Percentiles rank a stretch among this genome's conserved stretches.
phyloP scores from a whole-genome alignment of 2,113 vertebrate genomes.

The Columbina picui region DNA sequence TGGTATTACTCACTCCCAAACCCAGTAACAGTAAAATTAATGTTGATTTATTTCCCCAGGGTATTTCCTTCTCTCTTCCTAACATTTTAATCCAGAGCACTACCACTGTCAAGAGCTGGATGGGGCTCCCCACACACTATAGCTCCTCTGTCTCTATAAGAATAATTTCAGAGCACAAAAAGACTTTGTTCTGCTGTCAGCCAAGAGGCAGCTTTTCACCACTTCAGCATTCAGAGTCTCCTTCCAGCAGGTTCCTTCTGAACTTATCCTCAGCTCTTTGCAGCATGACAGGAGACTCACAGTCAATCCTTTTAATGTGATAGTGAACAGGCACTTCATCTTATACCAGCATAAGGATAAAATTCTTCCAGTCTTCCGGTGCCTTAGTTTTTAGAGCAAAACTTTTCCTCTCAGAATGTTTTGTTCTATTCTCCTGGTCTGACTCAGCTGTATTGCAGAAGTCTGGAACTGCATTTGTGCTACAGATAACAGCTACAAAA shows the following conservation, averaged over 20 bases:
- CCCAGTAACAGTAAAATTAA: background rate
- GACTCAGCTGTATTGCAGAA: background rate
- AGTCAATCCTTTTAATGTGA: background rate
- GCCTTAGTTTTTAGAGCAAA: background rate
- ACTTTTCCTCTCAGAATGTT: background rate
- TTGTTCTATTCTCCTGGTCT: background rate
- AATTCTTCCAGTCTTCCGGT: background rate
- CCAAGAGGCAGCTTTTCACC: background rate
- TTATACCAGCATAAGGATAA: background rate
- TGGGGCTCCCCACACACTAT: background rate
- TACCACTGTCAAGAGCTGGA: background rate
- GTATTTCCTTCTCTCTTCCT: background rate
- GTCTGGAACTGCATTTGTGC: background rate
- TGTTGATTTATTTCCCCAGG: background rate
- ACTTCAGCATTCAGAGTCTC: background rate
- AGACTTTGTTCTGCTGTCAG: constrained; percentile 11
- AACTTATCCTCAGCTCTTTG: background rate
- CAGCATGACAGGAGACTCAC: background rate
- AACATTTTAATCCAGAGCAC: background rate
- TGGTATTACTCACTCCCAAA: background rate
- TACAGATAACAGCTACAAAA: background rate
- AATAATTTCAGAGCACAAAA: background rate
- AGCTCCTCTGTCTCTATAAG: background rate
- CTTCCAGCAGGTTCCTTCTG: constrained; percentile 9
- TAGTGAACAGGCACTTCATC: background rate